Evolutionary conservation across 2,113 vertebrate species (phyloP).

Genomic region (Campylorhamphus procurvoides): DNA sequence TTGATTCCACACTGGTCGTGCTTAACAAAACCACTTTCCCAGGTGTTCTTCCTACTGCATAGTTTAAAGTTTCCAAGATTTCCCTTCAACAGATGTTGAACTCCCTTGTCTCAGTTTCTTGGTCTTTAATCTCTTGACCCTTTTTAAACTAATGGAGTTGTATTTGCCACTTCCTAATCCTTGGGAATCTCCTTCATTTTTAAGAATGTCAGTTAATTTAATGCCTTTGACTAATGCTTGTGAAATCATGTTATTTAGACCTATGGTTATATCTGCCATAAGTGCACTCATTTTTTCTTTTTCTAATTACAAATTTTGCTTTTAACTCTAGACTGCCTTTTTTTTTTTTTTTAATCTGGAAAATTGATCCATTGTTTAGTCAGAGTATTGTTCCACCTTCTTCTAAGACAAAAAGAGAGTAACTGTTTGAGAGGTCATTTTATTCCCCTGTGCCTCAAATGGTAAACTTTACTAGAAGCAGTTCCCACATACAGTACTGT

Average conservation of each 20-base stretch:
- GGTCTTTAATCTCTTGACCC: conserved; percentile 70
- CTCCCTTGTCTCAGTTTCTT: conserved; percentile 64
- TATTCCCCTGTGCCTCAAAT: conserved; percentile 1
- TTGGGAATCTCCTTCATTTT: conserved; percentile 61
- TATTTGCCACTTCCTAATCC: conserved; percentile 78
- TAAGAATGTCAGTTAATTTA: conserved; percentile 43
- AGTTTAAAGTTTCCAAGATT: conserved; percentile 63
- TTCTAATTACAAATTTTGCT: background rate
- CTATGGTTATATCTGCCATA: background rate
- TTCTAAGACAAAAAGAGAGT: background rate
- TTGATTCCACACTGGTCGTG: conserved; percentile 36
- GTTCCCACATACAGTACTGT: conserved; percentile 1
- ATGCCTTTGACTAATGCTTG: conserved; percentile 17
- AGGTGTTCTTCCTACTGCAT: conserved; percentile 68
- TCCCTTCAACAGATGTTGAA: conserved; percentile 74
- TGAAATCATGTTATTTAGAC: background rate
- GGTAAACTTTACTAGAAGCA: conserved; percentile 2
- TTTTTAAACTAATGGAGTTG: conserved; percentile 76
- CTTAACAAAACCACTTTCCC: conserved; percentile 65
- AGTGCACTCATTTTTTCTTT: background rate
- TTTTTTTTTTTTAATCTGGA: conserved; percentile 53
- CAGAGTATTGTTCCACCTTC: background rate
- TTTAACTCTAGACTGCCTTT: background rate
- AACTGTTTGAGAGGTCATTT: conserved; percentile 56
- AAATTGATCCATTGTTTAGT: conserved; percentile 21